Percentiles rank a stretch among this genome's conserved stretches.
Conservation (phyloP, 2,113 vertebrate genomes). For the Megalops atlanticus region DNA sequence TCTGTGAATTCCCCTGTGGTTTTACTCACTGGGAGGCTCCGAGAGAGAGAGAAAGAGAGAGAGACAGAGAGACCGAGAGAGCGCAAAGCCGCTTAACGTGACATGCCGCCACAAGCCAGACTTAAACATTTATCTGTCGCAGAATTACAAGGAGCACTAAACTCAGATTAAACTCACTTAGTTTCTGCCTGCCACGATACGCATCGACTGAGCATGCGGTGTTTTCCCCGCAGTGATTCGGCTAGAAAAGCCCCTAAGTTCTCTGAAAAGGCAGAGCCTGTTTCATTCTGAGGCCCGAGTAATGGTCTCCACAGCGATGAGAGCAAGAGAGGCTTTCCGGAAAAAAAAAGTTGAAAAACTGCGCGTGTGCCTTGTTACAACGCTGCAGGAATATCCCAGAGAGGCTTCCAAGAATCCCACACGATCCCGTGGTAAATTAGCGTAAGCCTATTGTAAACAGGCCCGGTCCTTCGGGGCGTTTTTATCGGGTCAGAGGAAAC, state of each 20-base stretch:
- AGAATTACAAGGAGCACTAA: background rate
- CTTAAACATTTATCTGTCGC: background rate
- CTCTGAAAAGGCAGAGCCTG: background rate
- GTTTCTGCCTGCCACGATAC: background rate
- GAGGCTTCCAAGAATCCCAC: too few relatives aligned
- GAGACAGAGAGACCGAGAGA: too few relatives aligned
- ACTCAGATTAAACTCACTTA: background rate
- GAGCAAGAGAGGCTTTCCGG: too few relatives aligned
- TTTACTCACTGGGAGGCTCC: background rate
- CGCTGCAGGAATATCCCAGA: too few relatives aligned
- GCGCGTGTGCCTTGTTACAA: too few relatives aligned
- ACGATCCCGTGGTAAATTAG: too few relatives aligned
- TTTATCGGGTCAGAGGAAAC: background rate
- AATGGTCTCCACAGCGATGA: background rate
- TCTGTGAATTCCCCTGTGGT: background rate
- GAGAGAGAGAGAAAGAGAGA: too few relatives aligned
- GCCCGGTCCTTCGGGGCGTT: background rate
- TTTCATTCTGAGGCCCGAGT: background rate
- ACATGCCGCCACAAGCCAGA: background rate
- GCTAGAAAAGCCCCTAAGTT: background rate
- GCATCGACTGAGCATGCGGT: background rate
- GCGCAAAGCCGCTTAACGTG: background rate
- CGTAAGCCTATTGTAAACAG: background rate
- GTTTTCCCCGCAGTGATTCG: background rate
- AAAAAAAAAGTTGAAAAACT: too few relatives aligned